Conservation (phyloP, 1,140 invertebrate genomes). For the Dreissena rostriformis region DNA sequence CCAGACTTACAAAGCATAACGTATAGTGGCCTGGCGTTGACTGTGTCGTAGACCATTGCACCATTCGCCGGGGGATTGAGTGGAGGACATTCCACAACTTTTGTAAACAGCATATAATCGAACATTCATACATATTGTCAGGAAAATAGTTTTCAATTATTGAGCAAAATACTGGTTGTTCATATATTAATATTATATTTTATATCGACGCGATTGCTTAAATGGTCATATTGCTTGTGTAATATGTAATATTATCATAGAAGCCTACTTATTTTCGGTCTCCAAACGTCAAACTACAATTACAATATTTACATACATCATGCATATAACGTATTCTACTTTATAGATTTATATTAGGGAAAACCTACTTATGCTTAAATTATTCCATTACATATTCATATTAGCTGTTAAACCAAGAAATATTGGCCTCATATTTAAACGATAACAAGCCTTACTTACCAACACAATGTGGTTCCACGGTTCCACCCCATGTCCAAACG, state of each 20-base stretch:
- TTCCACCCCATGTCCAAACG: constrained; percentile 15
- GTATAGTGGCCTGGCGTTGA: constrained; percentile 14
- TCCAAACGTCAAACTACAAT: too few relatives aligned
- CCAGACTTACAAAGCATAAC: constrained; percentile 26
- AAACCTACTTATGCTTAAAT: too few relatives aligned
- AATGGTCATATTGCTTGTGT: neutral
- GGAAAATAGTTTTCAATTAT: neutral
- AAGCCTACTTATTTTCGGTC: neutral
- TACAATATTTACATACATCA: too few relatives aligned
- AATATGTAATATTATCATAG: neutral
- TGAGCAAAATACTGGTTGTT: neutral
- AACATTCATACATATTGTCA: neutral
- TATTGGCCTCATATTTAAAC: too few relatives aligned
- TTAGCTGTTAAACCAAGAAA: too few relatives aligned
- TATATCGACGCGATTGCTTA: neutral
- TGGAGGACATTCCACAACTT: constrained; percentile 27
- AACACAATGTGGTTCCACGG: constrained; percentile 22
- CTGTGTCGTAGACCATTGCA: constrained; percentile 7
- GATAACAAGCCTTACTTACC: neutral
- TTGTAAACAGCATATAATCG: neutral
- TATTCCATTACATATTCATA: too few relatives aligned
- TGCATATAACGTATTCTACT: too few relatives aligned
- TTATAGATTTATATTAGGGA: too few relatives aligned
- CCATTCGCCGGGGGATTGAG: constrained; percentile 35
- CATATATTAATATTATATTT: neutral